Base-by-base conservation (phyloP, 92 coral and sea anemone genomes). In the Parazoanthus darwini region DNA sequence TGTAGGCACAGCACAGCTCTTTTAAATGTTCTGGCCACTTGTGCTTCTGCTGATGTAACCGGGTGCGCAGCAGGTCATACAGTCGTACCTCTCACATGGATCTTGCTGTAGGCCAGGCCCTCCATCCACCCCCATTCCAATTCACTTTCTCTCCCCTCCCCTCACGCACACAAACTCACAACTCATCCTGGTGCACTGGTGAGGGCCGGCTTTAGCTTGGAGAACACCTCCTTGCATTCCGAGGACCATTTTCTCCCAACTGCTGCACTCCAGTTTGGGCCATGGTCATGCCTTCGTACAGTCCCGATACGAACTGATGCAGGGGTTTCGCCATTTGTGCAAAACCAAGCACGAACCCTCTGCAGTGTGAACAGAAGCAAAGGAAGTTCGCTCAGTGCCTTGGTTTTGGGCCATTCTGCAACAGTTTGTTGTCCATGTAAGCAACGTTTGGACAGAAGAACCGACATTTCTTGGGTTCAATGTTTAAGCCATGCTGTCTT, bases 341-440 rank as follows among this genome's bases (percentile, higher is more conserved):
- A 9, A 78, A 78, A 2, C 38, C 63, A 44, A 14, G 65, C 3
- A 78, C 82, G 23, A 78, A 78, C 20, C 82, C 11, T 13, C 82
- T 20, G 16, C 46, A 85, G 83, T 91, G 88, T 6, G 91, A 88
- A 36, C 89, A 76, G 43, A 89, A 85, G 0, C 89, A 89, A 79
- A 80, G 71, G 80, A 89, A 89, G 79, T 13, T 89, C 92, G 59
- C 72, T 89, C 85, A 78, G 80, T 5, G 89, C 65, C 89, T 85
- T 85, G 18, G 92, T 89, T 6, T 35, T 65, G 5, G 89, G 86
- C 92, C 92, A 89, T 18, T 39, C 42, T 39, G 42, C 42, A 39
- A 39, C 42, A 39, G 42, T 39, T 4, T 39, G 3, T 2, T 39
- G 42, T 39, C 42, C 42, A 39, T 39, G 42, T 39, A 80, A 5